A percentile compares a stretch with the other conserved stretches of the same genome.
phyloP scores from a whole-genome alignment of 1,140 invertebrate genomes.

The Drosophila hydei region DNA sequence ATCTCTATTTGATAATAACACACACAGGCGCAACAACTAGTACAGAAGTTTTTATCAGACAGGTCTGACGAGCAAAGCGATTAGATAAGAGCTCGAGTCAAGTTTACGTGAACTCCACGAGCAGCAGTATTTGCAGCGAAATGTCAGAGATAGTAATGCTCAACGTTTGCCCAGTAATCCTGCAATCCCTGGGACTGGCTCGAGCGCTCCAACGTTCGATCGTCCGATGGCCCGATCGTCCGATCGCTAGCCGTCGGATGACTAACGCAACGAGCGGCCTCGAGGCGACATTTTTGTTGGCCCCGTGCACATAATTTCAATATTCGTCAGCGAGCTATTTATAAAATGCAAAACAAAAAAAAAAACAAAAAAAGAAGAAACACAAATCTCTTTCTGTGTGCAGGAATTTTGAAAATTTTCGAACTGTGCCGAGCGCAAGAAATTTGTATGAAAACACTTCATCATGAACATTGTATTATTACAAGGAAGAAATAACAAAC shows the following conservation, averaged over 20 bases:
- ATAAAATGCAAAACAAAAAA: slow-evolving; percentile 62
- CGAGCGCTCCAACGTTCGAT: not conserved
- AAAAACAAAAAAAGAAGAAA: slow-evolving; percentile 37
- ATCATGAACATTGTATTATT: slow-evolving; percentile 54
- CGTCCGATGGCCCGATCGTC: not conserved
- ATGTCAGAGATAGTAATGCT: not conserved
- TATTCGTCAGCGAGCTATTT: slow-evolving; percentile 81
- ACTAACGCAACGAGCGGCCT: slow-evolving; percentile 53
- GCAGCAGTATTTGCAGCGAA: slow-evolving; percentile 1
- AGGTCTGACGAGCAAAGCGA: slow-evolving; percentile 47
- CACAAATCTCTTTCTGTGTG: slow-evolving; percentile 62
- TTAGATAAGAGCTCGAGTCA: slow-evolving; percentile 62
- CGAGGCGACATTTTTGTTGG: slow-evolving; percentile 79
- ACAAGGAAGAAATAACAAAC: slow-evolving; percentile 53
- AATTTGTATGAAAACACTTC: slow-evolving; percentile 62
- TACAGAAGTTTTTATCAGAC: slow-evolving; percentile 42
- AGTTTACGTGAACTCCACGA: slow-evolving; percentile 15
- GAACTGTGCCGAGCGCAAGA: slow-evolving; percentile 61
- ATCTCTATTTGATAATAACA: slow-evolving; percentile 38
- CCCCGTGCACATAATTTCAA: slow-evolving; percentile 80
- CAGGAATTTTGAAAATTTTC: slow-evolving; percentile 66
- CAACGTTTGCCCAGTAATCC: slow-evolving; percentile 8
- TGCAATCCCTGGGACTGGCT: not conserved
- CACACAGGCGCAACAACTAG: slow-evolving; percentile 9
- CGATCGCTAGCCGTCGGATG: slow-evolving; percentile 22